Conservation (phyloP, 2,797 vertebrate species). For the Geotrypetes seraphini region DNA sequence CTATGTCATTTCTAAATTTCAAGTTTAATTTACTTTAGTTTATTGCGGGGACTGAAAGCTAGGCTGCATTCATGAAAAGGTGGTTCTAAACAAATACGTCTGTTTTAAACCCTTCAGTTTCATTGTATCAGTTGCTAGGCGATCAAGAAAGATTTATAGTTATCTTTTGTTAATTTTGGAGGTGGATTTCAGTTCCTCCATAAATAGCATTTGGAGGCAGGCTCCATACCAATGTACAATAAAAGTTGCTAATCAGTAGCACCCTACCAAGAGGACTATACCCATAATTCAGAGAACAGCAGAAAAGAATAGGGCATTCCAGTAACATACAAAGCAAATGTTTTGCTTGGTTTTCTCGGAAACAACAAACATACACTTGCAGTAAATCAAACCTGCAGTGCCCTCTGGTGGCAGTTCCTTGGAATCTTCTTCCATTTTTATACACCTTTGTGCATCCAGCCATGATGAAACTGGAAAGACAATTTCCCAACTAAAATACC, state of each 20-base stretch:
- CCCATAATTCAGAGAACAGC: conserved; percentile 12
- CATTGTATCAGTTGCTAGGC: conserved; percentile 60
- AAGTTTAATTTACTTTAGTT: conserved; percentile 11
- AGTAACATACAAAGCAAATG: neutral
- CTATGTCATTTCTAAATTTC: conserved; percentile 25
- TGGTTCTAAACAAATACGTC: conserved; percentile 42
- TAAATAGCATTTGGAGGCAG: conserved; percentile 42
- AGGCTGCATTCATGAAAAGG: conserved; percentile 23
- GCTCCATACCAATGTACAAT: conserved; percentile 20
- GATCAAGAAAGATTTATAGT: conserved; percentile 56
- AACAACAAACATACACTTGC: neutral
- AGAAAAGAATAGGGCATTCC: neutral
- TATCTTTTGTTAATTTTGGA: conserved; percentile 56
- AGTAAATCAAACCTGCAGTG: neutral
- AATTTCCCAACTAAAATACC: no score
- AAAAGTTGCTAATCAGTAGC: conserved; percentile 22
- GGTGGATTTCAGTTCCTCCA: conserved; percentile 38
- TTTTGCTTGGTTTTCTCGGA: neutral
- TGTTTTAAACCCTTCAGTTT: conserved; percentile 40
- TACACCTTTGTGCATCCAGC: neutral
- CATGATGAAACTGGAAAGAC: no score
- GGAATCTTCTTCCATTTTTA: neutral
- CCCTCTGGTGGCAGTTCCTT: neutral
- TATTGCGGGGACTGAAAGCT: conserved; percentile 25
- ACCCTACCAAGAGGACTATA: conserved; percentile 6